These are phyloP conservation scores for Ctenochaetus hawaiiensis DNA, from an alignment of 2,797 vertebrate species.

Conservation along the genomic window DNA sequence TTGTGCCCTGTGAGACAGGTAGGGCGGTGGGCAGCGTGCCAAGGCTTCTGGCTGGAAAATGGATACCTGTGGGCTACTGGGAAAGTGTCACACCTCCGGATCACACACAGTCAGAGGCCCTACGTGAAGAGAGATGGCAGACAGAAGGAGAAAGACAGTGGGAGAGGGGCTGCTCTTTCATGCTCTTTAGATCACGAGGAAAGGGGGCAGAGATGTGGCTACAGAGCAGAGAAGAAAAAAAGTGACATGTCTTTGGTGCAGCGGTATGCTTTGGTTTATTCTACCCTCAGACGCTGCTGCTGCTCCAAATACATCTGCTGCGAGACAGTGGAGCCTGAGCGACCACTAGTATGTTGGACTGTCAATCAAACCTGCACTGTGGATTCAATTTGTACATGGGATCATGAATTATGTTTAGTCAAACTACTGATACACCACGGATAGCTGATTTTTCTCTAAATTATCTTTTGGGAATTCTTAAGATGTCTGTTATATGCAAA, in stretches of 20 bases:
- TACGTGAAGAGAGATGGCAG: constrained; percentile 47
- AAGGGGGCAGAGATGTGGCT: constrained; percentile 36
- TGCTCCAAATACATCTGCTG: constrained; percentile 27
- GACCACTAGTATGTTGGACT: constrained; percentile 6
- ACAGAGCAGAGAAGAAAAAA: constrained; percentile 36
- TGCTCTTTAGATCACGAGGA: constrained; percentile 42
- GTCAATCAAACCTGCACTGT: constrained; percentile 17
- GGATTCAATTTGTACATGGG: neutral
- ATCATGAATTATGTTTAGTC: neutral
- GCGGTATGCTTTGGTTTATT: constrained; percentile 59
- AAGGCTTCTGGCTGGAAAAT: constrained; percentile 69
- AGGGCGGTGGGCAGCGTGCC: constrained; percentile 57
- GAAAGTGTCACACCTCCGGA: constrained; percentile 78
- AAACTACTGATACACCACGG: neutral
- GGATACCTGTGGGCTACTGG: constrained; percentile 78
- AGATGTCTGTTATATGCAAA: neutral
- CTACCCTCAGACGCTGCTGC: constrained; percentile 34
- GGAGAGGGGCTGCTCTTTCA: constrained; percentile 49
- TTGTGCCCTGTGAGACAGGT: constrained; percentile 67
- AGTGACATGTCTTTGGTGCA: constrained; percentile 63
- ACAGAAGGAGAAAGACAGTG: constrained; percentile 40
- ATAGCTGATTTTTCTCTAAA: neutral
- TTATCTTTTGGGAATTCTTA: neutral
- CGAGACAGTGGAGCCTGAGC: constrained; percentile 8
- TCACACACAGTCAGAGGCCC: constrained; percentile 66